Percentiles rank a stretch among this genome's conserved stretches.
These are phyloP conservation scores for Amorpha juglandis DNA, from an alignment of 2,888 invertebrate species.

Conservation along the genomic window DNA sequence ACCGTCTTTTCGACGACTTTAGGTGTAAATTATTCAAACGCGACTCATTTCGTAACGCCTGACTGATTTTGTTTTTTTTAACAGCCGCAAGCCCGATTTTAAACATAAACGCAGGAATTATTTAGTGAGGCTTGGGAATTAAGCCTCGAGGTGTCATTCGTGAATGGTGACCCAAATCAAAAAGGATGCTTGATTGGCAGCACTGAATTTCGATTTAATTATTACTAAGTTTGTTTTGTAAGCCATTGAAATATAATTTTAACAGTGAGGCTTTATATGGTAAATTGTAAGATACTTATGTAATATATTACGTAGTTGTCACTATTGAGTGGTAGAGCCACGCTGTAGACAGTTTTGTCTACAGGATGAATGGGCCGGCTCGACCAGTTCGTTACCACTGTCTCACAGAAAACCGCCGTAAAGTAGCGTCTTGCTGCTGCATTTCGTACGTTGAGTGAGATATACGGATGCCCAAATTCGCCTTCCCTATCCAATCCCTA, in stretches of 20 bases:
- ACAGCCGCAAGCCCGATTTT: slow-evolving; percentile 68
- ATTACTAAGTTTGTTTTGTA: not conserved
- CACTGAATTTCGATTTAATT: slow-evolving; percentile 10
- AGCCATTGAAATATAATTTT: not conserved
- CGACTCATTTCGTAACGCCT: slow-evolving; percentile 68
- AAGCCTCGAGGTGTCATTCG: slow-evolving; percentile 59
- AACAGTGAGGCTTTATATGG: no score
- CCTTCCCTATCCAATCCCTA: no score
- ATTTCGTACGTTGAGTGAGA: no score
- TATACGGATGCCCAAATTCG: no score
- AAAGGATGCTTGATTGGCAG: slow-evolving; percentile 23
- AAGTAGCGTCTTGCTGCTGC: no score
- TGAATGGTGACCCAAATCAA: slow-evolving; percentile 53
- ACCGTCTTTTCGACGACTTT: slow-evolving; percentile 67
- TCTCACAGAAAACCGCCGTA: no score
- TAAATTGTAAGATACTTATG: no score
- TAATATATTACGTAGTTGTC: no score
- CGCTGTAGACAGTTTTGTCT: no score
- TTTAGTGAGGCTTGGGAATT: slow-evolving; percentile 66
- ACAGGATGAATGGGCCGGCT: no score
- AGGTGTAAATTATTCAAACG: slow-evolving; percentile 81
- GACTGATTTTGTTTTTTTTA: slow-evolving; percentile 71
- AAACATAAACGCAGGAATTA: slow-evolving; percentile 73
- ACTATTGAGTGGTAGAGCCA: no score
- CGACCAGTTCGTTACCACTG: no score